Evolutionary conservation across 2,797 vertebrate genomes (phyloP).

Genomic region (Oryzias sinensis): DNA sequence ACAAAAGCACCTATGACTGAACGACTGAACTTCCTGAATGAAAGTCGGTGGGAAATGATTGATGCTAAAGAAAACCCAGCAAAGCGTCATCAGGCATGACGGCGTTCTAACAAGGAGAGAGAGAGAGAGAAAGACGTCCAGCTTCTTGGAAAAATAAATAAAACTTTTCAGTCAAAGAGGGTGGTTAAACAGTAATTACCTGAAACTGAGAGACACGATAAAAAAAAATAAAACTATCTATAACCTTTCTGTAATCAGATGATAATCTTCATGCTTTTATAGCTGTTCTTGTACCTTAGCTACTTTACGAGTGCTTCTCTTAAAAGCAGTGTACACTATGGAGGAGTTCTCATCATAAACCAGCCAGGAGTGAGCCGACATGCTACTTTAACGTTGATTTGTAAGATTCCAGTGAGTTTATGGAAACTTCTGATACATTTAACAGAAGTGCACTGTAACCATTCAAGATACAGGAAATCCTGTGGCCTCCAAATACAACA

Average conservation of each 20-base stretch:
- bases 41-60: constrained; percentile 57
- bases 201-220: background rate
- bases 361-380: constrained; percentile 18
- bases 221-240: too few relatives aligned
- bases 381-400: constrained; percentile 33
- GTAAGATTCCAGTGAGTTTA: constrained; percentile 44
- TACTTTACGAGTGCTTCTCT: background rate
- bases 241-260: too few relatives aligned
- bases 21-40: constrained; percentile 3
- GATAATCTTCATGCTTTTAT: too few relatives aligned
- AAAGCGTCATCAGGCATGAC: constrained; percentile 20
- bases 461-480: background rate
- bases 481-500: too few relatives aligned
- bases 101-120: constrained; percentile 14
- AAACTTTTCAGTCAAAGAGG: constrained; percentile 19
- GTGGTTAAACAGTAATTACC: constrained; percentile 19
- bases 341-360: background rate
- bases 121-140: constrained; percentile 15
- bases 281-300: too few relatives aligned
- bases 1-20: constrained; percentile 5
- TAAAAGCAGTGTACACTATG: background rate
- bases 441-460: constrained; percentile 3
- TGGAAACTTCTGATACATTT: constrained; percentile 6
- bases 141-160: constrained; percentile 31
- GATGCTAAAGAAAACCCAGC: constrained; percentile 56